Percentiles rank a stretch among this genome's conserved stretches.
phyloP scores from a whole-genome alignment of 1,140 invertebrate species.

The Pseudoatta argentina region DNA sequence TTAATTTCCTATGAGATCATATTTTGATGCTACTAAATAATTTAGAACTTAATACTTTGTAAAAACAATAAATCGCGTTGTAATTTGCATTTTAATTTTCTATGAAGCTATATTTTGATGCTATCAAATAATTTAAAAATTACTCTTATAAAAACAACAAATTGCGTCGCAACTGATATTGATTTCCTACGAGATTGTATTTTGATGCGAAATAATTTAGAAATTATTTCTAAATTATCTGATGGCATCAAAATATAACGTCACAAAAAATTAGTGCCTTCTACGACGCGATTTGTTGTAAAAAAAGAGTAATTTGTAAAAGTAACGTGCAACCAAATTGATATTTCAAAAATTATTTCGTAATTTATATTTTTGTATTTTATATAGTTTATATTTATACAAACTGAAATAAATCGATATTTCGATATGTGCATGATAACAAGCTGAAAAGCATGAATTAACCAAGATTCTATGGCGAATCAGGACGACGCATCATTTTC shows the following conservation, averaged over 20 bases:
- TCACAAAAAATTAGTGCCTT: not conserved
- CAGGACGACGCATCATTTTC: not conserved
- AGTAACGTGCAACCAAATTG: not conserved
- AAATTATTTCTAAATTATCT: constrained; percentile 4
- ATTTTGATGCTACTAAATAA: too few species aligned
- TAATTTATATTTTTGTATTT: constrained; percentile 10
- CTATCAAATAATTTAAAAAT: not conserved
- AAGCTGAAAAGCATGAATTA: not conserved
- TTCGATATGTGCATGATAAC: too few species aligned
- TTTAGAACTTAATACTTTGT: not conserved
- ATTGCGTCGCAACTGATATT: not conserved
- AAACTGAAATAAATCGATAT: too few species aligned
- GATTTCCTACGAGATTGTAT: not conserved
- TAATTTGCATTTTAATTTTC: too few species aligned
- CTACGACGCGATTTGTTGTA: not conserved
- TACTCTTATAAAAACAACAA: not conserved
- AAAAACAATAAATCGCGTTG: too few species aligned
- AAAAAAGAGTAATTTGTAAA: not conserved
- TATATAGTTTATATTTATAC: too few species aligned
- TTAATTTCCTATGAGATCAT: too few species aligned
- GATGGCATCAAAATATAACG: not conserved
- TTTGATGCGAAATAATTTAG: not conserved
- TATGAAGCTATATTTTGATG: too few species aligned
- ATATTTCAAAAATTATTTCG: not conserved
- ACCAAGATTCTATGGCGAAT: not conserved